Base-by-base conservation (phyloP, 2,113 vertebrate genomes). In the Herpetotheres cachinnans region DNA sequence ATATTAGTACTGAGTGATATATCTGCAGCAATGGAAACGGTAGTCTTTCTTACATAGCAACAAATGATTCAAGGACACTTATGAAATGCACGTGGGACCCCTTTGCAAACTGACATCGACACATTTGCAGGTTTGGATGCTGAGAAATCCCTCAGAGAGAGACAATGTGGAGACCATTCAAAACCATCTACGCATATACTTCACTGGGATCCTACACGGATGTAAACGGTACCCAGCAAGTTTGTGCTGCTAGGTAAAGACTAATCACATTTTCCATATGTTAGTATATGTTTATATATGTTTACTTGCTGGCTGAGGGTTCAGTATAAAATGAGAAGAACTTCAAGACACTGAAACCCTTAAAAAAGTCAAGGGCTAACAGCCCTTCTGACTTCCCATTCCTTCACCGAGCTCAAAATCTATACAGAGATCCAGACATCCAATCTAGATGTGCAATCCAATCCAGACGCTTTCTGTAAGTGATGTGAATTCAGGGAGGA, bases 31-130 rank as follows among this genome's bases (percentile, higher is more conserved):
- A 38, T 1, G 12, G 56, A 71, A 74, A 13, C 3, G 10, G 55
- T 40, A 55, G 36, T 34, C 77, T 69, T 47, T 32, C 36, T 52
- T 67, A 47, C 29, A 56, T 40, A 80, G 40, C 67, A 82, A 79
- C 67, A 61, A 30, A 58, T 38, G 34, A 70, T 63, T 63, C 1
- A 2, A 84, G 69, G 83, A 32, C 56, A 32, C 13, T 62, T 67
- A 65, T 29, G 59, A 55, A 20, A 11, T 1, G 2, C 46, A 56
- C 7, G 1, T 0, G 0, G 16, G 27, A 80, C 10, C n/a, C 46
- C 32, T 78, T 70, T 63, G 47, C 38, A 54, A 47, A 50, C 27
- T 38, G 44, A 38, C 46, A 78, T 16, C 0, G 1, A 42, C 16
- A 26, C 10, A 7, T 30, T 22, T 34, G 56, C 30, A 77, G 9